phyloP scores from a whole-genome alignment of 1,140 invertebrate genomes.

The Dinoponera quadriceps region DNA sequence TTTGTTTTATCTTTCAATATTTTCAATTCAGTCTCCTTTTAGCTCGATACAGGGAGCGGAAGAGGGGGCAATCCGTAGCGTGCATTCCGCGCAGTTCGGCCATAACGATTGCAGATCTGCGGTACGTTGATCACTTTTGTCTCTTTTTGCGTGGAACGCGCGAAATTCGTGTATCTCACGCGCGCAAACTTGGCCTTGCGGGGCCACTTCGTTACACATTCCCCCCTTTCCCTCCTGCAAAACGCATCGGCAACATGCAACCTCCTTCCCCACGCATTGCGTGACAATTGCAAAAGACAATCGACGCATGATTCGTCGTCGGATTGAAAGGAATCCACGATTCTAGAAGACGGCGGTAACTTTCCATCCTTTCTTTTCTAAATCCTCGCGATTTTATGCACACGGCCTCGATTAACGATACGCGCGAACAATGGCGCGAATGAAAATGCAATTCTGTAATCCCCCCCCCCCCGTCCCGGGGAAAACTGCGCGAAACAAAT shows the following conservation, averaged over 20 bases:
- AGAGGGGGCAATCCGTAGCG: too few species aligned
- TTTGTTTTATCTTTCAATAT: too few species aligned
- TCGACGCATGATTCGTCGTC: background rate
- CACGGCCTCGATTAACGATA: slow-evolving; percentile 58
- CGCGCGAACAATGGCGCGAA: slow-evolving; percentile 59
- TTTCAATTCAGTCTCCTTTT: too few species aligned
- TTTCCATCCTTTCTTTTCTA: slow-evolving; percentile 56
- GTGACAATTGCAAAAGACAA: slow-evolving; percentile 41
- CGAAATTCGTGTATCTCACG: background rate
- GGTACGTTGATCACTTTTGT: too few species aligned
- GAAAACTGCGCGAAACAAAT: slow-evolving; percentile 41
- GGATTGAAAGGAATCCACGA: background rate
- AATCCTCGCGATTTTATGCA: slow-evolving; percentile 48
- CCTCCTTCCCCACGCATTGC: slow-evolving; percentile 19
- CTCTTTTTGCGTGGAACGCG: too few species aligned
- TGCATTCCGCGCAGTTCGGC: too few species aligned
- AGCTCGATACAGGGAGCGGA: too few species aligned
- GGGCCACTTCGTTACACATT: slow-evolving; percentile 4
- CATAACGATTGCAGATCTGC: too few species aligned
- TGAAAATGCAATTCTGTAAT: slow-evolving; percentile 56
- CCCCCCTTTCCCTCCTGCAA: slow-evolving; percentile 3
- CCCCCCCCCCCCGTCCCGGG: background rate
- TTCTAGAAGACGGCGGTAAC: slow-evolving; percentile 4
- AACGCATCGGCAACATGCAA: background rate
- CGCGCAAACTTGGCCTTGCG: slow-evolving; percentile 15